Percentiles rank a stretch among this genome's conserved stretches.
Evolutionary conservation across 1,140 invertebrate species (phyloP).

Genomic region (Centruroides sculpturatus): DNA sequence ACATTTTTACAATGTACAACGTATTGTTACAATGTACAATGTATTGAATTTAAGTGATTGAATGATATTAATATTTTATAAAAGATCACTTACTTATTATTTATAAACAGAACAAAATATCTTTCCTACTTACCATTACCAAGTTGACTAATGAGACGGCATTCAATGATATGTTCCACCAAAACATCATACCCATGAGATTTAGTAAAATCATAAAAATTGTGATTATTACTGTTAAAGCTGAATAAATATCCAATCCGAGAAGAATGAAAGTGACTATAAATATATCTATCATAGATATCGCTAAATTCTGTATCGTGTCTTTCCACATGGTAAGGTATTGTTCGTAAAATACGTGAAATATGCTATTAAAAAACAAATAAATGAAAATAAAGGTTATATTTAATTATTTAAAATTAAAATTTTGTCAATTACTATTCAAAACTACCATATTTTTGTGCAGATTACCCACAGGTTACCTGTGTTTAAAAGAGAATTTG

Average conservation of each 20-base stretch:
- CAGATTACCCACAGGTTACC: too few species aligned
- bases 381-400: conserved; percentile 11
- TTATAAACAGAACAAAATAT: too few species aligned
- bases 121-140: conserved; percentile 68
- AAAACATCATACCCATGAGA: conserved; percentile 78
- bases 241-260: conserved; percentile 70
- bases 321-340: conserved; percentile 76
- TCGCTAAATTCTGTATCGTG: conserved; percentile 53
- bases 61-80: too few species aligned
- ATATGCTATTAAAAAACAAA: conserved; percentile 47
- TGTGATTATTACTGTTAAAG: conserved; percentile 54
- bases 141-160: conserved; percentile 91
- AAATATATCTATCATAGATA: conserved; percentile 61
- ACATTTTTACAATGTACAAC: too few species aligned
- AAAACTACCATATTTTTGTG: too few species aligned
- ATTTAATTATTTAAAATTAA: not conserved
- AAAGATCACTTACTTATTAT: too few species aligned
- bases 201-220: conserved; percentile 66
- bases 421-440: too few species aligned
- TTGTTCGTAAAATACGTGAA: conserved; percentile 91
- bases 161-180: conserved; percentile 75
- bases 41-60: too few species aligned
- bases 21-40: too few species aligned
- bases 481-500: too few species aligned
- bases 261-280: conserved; percentile 63